Base-by-base conservation (phyloP, 2,888 invertebrate genomes). In the Abrostola triplasia region DNA sequence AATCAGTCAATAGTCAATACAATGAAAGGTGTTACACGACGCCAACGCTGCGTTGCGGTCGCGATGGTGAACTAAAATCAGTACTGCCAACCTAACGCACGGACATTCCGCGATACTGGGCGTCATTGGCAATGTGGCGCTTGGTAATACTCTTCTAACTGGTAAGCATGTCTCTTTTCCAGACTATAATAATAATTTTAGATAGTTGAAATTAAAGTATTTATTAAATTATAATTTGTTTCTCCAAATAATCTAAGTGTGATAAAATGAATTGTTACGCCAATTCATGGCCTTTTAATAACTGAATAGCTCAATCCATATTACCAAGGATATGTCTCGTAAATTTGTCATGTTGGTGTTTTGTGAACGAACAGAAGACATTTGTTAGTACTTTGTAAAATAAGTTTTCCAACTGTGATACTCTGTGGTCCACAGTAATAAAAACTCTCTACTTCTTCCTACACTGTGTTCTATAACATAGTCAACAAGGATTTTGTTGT, bases 1-100 rank as follows among this genome's bases (percentile, higher is more conserved):
- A 95, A 93, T 95, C 95, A 96, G 96, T 96, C 96, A 95, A 96
- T 96, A 96, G 96, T 96, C 96, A 95, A 96, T 96, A 96, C 96
- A 95, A 95, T 95, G 96, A 96, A 96, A 96, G 95, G 96, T 96
- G 96, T 96, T 95, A 95, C 95, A 95, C 95, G 95, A 95, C 94
- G 93, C 94, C 93, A 95, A 95, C 95, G 93, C 95, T 92, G 77
- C 94, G 92, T 86, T 89, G 94, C 93, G 95, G 95, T 90, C 94
- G 94, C 95, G 93, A 95, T 94, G 91, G 92, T 90, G 92, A 94
- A 95, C 95, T 94, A 94, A 92, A 72, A 83, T 70, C 91, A 89
- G 85, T 73, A 82, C 82, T 92, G 83, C 95, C 95, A 94, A 92
- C 92, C 82, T 88, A 82, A 86, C 77, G 70, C 77, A 81, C 77